Evolutionary conservation across 2,113 vertebrate species (phyloP).

Genomic region (Climacteris rufus): DNA sequence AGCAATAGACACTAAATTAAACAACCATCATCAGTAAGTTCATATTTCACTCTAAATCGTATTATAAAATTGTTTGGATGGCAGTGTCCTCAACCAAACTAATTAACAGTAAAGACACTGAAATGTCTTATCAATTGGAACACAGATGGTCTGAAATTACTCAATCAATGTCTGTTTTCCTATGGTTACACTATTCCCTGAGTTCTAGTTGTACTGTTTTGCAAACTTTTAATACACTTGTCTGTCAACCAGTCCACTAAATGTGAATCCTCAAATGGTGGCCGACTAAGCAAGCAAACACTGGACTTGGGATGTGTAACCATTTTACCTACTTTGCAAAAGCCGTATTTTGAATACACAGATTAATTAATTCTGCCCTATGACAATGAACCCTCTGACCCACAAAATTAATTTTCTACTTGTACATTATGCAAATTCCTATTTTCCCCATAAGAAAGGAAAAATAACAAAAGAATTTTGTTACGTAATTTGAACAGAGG

Average conservation of each 20-base stretch:
- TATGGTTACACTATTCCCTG: not conserved
- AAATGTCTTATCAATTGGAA: not conserved
- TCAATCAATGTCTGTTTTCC: not conserved
- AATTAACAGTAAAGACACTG: not conserved
- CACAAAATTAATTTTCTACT: not conserved
- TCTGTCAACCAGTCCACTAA: not conserved
- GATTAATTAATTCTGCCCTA: not conserved
- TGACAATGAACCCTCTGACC: not conserved
- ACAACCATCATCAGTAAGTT: not conserved
- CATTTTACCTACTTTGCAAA: not conserved
- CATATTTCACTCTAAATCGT: not conserved
- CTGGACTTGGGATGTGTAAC: not conserved
- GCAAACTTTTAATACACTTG: not conserved
- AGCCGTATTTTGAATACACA: not conserved
- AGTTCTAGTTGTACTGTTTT: not conserved
- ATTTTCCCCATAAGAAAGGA: not conserved
- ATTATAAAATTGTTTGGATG: not conserved
- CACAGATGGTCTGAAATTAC: not conserved
- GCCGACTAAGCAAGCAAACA: not conserved
- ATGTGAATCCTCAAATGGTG: not conserved
- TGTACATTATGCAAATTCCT: not conserved
- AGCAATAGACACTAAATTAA: not conserved
- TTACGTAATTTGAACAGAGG: not conserved
- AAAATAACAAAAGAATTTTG: not conserved
- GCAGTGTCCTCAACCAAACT: not conserved